These are phyloP conservation scores for Micrastur ruficollis DNA, from an alignment of 2,797 vertebrate species.

Conservation along the genomic window DNA sequence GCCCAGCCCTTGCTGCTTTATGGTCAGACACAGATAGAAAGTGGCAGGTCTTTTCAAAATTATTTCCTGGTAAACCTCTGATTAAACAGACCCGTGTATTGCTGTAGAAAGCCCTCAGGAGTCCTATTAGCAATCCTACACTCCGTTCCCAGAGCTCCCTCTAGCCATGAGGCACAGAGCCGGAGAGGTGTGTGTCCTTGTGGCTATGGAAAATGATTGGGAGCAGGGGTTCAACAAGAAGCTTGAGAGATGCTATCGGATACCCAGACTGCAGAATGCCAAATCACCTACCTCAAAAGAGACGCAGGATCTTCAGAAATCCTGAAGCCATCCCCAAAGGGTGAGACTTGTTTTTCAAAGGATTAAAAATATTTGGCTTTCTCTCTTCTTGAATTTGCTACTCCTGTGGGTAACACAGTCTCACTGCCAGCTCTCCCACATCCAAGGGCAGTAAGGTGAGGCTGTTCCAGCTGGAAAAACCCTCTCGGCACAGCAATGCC, in stretches of 20 bases:
- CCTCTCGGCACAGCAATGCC: not conserved
- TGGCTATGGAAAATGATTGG: not conserved
- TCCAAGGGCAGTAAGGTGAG: not conserved
- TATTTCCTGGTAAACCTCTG: not conserved
- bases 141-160: not conserved
- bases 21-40: not conserved
- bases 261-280: not conserved
- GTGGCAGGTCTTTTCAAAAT: not conserved
- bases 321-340: not conserved
- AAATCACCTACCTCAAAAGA: not conserved
- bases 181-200: not conserved
- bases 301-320: not conserved
- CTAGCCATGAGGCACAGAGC: not conserved
- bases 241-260: not conserved
- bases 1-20: not conserved
- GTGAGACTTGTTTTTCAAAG: not conserved
- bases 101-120: not conserved
- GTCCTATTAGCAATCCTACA: not conserved
- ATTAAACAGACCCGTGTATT: not conserved
- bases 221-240: not conserved
- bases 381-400: not conserved
- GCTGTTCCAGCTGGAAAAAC: not conserved
- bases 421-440: not conserved
- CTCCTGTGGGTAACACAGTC: not conserved
- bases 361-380: not conserved